Percentiles rank a stretch among this genome's conserved stretches.
Evolutionary conservation across 2,888 invertebrate species (phyloP).

Genomic region (Drosophila stalkeri): DNA sequence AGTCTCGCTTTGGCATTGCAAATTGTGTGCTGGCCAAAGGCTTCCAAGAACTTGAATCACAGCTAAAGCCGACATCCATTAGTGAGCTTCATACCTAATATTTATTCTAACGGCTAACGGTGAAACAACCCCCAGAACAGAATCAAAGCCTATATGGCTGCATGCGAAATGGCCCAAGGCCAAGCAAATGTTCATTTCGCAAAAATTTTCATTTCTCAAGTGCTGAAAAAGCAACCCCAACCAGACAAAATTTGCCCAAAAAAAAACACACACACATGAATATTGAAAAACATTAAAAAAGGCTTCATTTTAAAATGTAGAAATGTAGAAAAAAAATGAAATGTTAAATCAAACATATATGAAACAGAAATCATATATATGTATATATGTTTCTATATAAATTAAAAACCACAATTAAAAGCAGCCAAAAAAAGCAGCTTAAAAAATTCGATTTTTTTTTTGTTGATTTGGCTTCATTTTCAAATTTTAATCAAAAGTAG

Average conservation of each 20-base stretch:
- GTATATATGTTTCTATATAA: slow-evolving; percentile 16
- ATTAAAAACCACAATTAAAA: slow-evolving; percentile 81
- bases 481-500: slow-evolving; percentile 82
- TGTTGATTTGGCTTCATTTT: slow-evolving; percentile 31
- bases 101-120: slow-evolving; percentile 20
- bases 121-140: slow-evolving; percentile 2
- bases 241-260: background rate
- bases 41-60: background rate
- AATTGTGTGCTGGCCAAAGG: background rate
- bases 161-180: slow-evolving; percentile 56
- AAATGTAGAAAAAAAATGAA: slow-evolving; percentile 1
- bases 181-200: slow-evolving; percentile 74
- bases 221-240: slow-evolving; percentile 53
- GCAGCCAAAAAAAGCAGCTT: slow-evolving; percentile 27
- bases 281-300: slow-evolving; percentile 74
- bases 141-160: background rate
- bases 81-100: slow-evolving; percentile 34
- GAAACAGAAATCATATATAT: slow-evolving; percentile 31
- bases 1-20: background rate
- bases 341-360: slow-evolving; percentile 58
- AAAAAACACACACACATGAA: slow-evolving; percentile 62
- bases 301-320: slow-evolving; percentile 63
- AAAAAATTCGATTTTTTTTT: slow-evolving; percentile 3
- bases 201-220: slow-evolving; percentile 78
- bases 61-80: slow-evolving; percentile 34